Evolutionary conservation across 2,797 vertebrate genomes (phyloP), one percentile per base, ranked within the genome.

Genomic region (Sciaenops ocellatus): DNA sequence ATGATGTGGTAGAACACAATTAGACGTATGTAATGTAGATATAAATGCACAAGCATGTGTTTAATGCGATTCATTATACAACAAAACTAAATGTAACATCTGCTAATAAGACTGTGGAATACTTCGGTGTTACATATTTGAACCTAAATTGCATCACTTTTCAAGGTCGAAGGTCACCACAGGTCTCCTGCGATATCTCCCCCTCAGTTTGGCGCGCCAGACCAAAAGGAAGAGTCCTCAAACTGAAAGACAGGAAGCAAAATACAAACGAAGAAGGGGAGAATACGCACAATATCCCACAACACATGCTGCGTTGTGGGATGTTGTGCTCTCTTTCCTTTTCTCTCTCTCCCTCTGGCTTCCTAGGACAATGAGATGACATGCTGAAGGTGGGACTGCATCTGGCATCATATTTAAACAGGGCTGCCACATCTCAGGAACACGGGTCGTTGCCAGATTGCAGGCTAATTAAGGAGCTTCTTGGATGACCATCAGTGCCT

Each of bases 401-500:
- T 95, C 95, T 96, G 95, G 95, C 94, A 90, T 94, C 87, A 93
- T 94, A 94, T 94, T 94, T 94, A 94, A 95, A 93, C 95, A 91
- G 94, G 91, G 91, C 93, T 94, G 95, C 93, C 94, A 95, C 94
- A 94, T 95, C 94, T 95, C 93, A 77, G 93, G 90, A 95, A 94
- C 95, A 94, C 84, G 88, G 94, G 92, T 94, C 87, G 90, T 92
- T 95, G 95, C 95, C 95, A 96, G 95, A 96, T 95, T 95, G 95
- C 92, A 84, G 89, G 95, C 95, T 96, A 96, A 96, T 96, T 96
- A 96, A 94, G 93, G 94, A 95, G 93, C 93, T 93, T 95, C 93
- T 96, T 96, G 96, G 95, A 96, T 96, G 95, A 95, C 95, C 95
- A 95, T 96, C 95, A 96, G 95, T 95, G 93, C 93, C 94, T 93